phyloP scores from a whole-genome alignment of 2,888 invertebrate species.

The Trilocha varians region DNA sequence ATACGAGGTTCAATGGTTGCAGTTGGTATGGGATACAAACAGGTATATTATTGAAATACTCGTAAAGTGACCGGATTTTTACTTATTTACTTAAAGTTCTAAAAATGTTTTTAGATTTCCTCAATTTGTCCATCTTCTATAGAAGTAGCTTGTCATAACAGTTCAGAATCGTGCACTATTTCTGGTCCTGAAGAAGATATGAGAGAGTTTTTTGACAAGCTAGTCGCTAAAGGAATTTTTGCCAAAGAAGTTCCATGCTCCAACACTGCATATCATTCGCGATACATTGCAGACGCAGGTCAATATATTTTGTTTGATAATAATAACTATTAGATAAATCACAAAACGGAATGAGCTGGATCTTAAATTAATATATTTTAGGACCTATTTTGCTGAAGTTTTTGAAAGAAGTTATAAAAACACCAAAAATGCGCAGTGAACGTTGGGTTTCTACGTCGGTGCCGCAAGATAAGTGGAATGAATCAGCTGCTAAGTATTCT shows the following conservation, averaged over 20 bases:
- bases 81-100: neutral
- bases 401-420: constrained; percentile 71
- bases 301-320: constrained; percentile 2
- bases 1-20: constrained; percentile 88
- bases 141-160: constrained; percentile 86
- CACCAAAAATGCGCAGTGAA: constrained; percentile 74
- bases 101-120: constrained; percentile 18
- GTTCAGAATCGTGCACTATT: constrained; percentile 81
- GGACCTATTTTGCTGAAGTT: constrained; percentile 71
- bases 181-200: constrained; percentile 80
- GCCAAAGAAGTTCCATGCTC: no score
- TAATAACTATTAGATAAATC: no score
- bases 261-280: constrained; percentile 92
- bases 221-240: constrained; percentile 81
- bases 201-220: constrained; percentile 61
- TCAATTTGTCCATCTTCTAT: constrained; percentile 70
- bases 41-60: constrained; percentile 40
- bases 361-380: no score
- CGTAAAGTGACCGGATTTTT: constrained; percentile 20
- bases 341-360: neutral
- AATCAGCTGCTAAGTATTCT: constrained; percentile 21
- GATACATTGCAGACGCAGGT: constrained; percentile 78
- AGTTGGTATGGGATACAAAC: constrained; percentile 76
- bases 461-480: no score
- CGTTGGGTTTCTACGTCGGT: no score